Base-by-base conservation (phyloP, 2,888 invertebrate genomes). In the Protula sp. region DNA sequence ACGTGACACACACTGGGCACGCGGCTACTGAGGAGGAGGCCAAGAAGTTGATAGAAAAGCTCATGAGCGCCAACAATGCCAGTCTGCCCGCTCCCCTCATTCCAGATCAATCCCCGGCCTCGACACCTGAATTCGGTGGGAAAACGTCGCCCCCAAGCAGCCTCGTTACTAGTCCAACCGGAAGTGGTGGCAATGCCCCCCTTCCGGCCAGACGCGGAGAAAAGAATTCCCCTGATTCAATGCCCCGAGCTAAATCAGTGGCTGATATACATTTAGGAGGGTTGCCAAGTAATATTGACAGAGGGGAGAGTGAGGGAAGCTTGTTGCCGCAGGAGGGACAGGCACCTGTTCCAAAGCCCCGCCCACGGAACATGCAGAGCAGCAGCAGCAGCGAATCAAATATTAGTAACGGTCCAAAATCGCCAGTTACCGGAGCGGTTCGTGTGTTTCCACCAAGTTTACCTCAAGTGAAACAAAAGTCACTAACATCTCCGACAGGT, bases 11-110 rank as follows among this genome's bases (percentile, higher is more conserved):
- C 60, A 74, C 67, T 30, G 71, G 70, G 2, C 75, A 74, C 54
- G 79, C 78, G 58, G 80, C 80, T 9, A 74, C 67, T 30, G 71
- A 70, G 2, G 75, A 74, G 55, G 79, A 79, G 58, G 80, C 80
- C 29, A 66, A 76, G 62, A 69, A 66, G n/a, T 65, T 80, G 54
- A 76, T 79, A 28, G 73, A 77, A 58, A 66, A 72, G 57, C 67
- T 79, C 50, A 62, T 77, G 65, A 27, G 30, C n/a, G 67, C 66
- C 26, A 62, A 63, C 29, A n/a, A 5, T 3, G 61, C 61, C 14
- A 62, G 68, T 26, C 58, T 74, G 19, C 72, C 73, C 2, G 65
- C 67, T 5, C 71, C 71, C 5, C 9, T 74, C 27, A 57, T 69
- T 60, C 67, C 72, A 50, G 56, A 54, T 31, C 30, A 54, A 5